Percentiles rank a stretch among this genome's conserved stretches.
phyloP scores from a whole-genome alignment of 2,888 invertebrate species.

The Cephalotes varians region DNA sequence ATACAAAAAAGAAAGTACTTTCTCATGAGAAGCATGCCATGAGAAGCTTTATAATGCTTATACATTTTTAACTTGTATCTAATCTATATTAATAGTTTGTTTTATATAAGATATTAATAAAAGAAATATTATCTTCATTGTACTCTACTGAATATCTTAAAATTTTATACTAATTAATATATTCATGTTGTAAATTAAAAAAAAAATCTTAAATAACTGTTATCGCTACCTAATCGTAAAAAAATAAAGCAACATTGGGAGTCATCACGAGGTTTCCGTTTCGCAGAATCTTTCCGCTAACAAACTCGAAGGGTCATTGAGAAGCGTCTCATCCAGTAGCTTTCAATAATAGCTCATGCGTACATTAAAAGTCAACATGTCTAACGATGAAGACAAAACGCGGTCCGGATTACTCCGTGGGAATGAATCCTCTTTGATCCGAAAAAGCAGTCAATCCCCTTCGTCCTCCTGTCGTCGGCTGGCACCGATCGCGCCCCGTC shows the following conservation, averaged over 20 bases:
- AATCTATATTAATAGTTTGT: background rate
- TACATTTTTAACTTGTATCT: too few relatives aligned
- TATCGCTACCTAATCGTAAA: background rate
- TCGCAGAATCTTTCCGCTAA: background rate
- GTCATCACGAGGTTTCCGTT: background rate
- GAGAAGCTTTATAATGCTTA: too few relatives aligned
- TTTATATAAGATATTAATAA: background rate
- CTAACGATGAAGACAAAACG: constrained; percentile 24
- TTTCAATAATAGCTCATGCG: constrained; percentile 35
- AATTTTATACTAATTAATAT: background rate
- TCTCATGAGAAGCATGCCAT: background rate
- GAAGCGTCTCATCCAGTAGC: background rate
- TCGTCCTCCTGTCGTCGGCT: background rate
- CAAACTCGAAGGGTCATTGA: background rate
- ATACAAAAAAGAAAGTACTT: background rate
- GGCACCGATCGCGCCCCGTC: constrained; percentile 40
- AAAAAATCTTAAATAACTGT: background rate
- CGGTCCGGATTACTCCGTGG: constrained; percentile 31
- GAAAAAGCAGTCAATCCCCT: constrained; percentile 40
- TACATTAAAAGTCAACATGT: constrained; percentile 46
- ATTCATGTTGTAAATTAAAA: background rate
- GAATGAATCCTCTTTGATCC: constrained; percentile 43
- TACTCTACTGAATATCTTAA: background rate
- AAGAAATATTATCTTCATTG: background rate
- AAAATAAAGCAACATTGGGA: background rate